Evolutionary conservation across 2,113 vertebrate species (phyloP).

Genomic region (Mixornis gularis): DNA sequence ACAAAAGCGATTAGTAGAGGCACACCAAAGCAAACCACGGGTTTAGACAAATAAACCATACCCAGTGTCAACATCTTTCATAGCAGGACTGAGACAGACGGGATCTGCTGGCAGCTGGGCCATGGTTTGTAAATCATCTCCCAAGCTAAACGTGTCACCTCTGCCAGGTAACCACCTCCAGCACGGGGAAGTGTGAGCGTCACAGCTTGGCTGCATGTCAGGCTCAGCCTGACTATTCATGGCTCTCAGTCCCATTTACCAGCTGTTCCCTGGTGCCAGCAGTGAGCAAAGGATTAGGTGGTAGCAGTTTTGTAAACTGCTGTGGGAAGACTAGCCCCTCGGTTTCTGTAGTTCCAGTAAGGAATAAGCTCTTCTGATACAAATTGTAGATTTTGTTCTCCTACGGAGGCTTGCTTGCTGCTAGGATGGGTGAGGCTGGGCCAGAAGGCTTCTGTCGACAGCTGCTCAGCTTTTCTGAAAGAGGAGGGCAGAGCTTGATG

Average conservation of each 20-base stretch:
- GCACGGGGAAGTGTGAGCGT: neutral
- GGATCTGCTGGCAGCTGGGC: neutral
- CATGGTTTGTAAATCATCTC: neutral
- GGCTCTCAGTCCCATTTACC: neutral
- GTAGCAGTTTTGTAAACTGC: neutral
- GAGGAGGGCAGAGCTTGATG: neutral
- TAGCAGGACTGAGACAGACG: neutral
- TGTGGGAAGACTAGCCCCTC: neutral
- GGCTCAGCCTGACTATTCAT: neutral
- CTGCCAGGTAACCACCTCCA: neutral
- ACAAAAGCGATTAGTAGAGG: neutral
- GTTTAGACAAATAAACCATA: neutral
- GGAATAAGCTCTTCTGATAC: neutral
- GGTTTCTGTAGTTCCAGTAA: neutral
- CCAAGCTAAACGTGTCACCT: neutral
- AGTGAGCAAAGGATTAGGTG: neutral
- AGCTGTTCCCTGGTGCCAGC: neutral
- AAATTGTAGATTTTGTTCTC: neutral
- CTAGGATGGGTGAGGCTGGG: neutral
- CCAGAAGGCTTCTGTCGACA: neutral
- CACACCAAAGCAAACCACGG: neutral
- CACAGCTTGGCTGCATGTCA: neutral
- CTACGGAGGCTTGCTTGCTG: neutral
- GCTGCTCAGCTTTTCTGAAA: neutral
- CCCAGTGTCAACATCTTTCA: neutral